Evolutionary conservation across 1,140 invertebrate genomes (phyloP).

Genomic region (Cardiocondyla obscurior): DNA sequence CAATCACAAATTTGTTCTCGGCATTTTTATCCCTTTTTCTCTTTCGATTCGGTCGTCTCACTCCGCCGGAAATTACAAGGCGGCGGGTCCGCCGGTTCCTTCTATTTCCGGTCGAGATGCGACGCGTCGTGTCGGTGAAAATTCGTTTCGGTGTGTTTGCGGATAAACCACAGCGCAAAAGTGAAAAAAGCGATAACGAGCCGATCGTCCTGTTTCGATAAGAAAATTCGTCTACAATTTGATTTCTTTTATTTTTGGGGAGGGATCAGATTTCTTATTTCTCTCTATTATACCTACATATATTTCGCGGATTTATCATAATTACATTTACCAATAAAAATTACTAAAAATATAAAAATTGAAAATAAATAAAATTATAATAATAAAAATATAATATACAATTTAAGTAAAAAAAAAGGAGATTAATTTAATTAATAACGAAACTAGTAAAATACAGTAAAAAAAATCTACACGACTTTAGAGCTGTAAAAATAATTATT

Average conservation of each 20-base stretch:
- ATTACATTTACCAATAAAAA: no score
- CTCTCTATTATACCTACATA: no score
- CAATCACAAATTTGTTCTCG: slow-evolving; percentile 63
- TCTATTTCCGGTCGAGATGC: slow-evolving; percentile 66
- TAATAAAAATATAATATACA: no score
- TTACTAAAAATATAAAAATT: no score
- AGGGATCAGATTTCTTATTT: slow-evolving; percentile 17
- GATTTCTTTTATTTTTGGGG: neutral
- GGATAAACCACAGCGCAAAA: slow-evolving; percentile 64
- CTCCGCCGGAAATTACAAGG: slow-evolving; percentile 66
- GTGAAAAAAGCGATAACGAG: slow-evolving; percentile 60
- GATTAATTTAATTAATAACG: no score
- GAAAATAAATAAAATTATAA: no score
- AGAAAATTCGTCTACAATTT: slow-evolving; percentile 37
- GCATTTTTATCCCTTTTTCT: neutral
- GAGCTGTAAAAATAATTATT: neutral
- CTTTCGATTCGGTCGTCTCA: slow-evolving; percentile 7
- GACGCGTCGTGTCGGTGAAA: slow-evolving; percentile 45
- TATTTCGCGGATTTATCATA: no score
- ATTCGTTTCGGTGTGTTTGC: slow-evolving; percentile 31
- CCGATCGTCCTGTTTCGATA: slow-evolving; percentile 46
- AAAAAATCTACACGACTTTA: no score
- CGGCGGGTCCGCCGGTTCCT: slow-evolving; percentile 55
- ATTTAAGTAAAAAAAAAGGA: no score
- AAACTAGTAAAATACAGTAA: no score